Conservation (phyloP, 2,888 invertebrate species). For the Acronicta psi region DNA sequence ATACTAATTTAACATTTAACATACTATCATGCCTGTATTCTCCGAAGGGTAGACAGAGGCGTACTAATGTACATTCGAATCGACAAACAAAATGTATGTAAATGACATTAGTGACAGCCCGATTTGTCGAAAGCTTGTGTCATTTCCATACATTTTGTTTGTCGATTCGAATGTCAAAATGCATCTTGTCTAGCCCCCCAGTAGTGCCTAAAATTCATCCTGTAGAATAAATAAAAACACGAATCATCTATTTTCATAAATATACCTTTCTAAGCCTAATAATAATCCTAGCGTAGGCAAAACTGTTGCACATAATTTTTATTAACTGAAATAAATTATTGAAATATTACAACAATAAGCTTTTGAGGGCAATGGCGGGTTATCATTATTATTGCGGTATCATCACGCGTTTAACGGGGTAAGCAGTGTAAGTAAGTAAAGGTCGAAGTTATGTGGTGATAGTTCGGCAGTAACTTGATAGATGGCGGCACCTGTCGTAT, state of each 20-base stretch:
- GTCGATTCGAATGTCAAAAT: too few species aligned
- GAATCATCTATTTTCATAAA: slow-evolving; percentile 2
- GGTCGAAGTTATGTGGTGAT: slow-evolving; percentile 21
- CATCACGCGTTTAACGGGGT: slow-evolving; percentile 39
- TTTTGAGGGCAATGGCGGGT: slow-evolving; percentile 41
- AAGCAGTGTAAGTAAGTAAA: slow-evolving; percentile 45
- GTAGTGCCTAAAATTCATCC: too few species aligned
- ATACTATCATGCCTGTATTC: too few species aligned
- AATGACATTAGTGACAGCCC: too few species aligned
- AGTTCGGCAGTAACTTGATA: slow-evolving; percentile 12
- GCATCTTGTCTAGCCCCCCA: too few species aligned
- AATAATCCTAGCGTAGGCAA: slow-evolving; percentile 16
- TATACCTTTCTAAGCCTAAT: slow-evolving; percentile 11
- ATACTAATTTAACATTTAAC: too few species aligned
- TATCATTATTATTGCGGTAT: slow-evolving; percentile 47
- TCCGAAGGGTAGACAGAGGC: too few species aligned
- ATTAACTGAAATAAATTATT: slow-evolving; percentile 38
- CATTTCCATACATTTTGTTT: too few species aligned
- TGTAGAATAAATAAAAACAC: too few species aligned
- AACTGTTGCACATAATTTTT: slow-evolving; percentile 41
- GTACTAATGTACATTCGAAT: too few species aligned
- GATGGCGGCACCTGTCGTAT: slow-evolving; percentile 43
- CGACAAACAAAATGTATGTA: too few species aligned
- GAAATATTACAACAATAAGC: slow-evolving; percentile 33
- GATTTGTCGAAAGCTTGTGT: too few species aligned